These are phyloP conservation scores for Acronicta alni DNA, from an alignment of 2,888 invertebrate species.

Conservation along the genomic window DNA sequence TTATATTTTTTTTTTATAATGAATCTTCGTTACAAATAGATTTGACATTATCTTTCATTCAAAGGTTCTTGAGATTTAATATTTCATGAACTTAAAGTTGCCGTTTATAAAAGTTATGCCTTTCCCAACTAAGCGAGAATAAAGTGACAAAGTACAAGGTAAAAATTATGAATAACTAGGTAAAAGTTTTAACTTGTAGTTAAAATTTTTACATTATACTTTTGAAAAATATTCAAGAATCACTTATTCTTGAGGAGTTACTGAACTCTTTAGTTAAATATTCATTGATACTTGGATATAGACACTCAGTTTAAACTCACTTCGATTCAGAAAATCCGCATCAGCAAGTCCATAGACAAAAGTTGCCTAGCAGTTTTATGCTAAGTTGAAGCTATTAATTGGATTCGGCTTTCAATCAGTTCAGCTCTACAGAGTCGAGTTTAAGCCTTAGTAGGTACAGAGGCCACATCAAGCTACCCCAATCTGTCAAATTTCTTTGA, in stretches of 20 bases:
- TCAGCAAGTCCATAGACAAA: too few relatives aligned
- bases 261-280: slow-evolving; percentile 3
- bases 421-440: too few relatives aligned
- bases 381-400: too few relatives aligned
- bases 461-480: too few relatives aligned
- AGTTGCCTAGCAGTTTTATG: too few relatives aligned
- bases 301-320: neutral
- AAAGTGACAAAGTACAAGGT: neutral
- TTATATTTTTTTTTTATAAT: too few relatives aligned
- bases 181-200: neutral
- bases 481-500: too few relatives aligned
- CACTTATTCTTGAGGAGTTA: neutral
- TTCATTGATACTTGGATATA: neutral
- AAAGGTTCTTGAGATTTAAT: slow-evolving; percentile 1
- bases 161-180: neutral
- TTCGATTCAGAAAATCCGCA: too few relatives aligned
- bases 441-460: too few relatives aligned
- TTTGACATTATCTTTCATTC: neutral
- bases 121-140: neutral
- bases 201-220: too few relatives aligned
- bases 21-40: neutral
- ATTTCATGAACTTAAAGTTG: neutral
- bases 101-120: neutral
- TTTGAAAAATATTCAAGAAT: neutral
- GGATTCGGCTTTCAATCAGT: too few relatives aligned